phyloP scores from a whole-genome alignment of 2,797 vertebrate species.

The Linurgus olivaceus region DNA sequence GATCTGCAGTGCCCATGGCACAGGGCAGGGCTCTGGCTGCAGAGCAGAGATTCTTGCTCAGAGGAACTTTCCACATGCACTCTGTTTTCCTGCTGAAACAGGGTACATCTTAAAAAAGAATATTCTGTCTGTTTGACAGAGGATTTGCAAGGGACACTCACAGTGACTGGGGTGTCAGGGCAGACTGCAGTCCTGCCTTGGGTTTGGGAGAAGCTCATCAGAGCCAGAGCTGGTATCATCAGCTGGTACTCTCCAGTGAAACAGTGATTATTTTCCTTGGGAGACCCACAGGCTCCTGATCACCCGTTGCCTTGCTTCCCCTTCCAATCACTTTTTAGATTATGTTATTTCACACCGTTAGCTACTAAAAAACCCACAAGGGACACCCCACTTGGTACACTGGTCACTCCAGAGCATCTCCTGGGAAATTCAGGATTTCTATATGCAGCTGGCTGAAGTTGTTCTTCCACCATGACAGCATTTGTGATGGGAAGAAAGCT shows the following conservation, averaged over 20 bases:
- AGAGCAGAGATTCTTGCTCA: neutral
- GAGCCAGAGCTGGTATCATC: neutral
- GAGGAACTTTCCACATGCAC: neutral
- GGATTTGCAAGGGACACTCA: neutral
- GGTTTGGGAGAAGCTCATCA: neutral
- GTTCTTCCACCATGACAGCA: neutral
- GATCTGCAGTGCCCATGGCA: neutral
- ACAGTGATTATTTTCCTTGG: neutral
- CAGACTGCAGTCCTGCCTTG: neutral
- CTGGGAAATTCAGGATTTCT: neutral
- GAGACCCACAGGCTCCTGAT: neutral
- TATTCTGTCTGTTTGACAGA: neutral
- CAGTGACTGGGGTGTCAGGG: neutral
- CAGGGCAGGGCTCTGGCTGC: neutral
- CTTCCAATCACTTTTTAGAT: neutral
- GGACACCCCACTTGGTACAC: neutral
- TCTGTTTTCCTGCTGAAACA: neutral
- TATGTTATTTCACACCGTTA: neutral
- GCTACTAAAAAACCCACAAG: neutral
- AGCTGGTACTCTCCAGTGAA: neutral
- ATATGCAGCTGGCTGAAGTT: neutral
- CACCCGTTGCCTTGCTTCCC: neutral
- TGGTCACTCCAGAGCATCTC: neutral
- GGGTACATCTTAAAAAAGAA: neutral
- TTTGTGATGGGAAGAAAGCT: neutral